Evolutionary conservation across 2,888 invertebrate species (phyloP), one percentile per base, ranked within the genome.

Genomic region (Trichogramma dendrolimi): DNA sequence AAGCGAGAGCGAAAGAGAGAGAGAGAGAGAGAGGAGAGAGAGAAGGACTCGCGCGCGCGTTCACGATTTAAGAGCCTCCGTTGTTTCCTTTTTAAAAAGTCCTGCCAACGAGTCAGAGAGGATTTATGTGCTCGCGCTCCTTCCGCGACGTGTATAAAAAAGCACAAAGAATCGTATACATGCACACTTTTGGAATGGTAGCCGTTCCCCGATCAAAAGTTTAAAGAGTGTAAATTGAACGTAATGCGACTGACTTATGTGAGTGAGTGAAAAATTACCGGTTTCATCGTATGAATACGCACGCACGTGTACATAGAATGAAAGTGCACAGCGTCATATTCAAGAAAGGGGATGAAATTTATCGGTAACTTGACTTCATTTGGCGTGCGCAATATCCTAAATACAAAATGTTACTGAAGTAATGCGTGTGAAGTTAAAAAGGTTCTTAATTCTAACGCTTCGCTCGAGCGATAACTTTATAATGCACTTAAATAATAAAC

Each of bases 181-280:
- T 27, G 27, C 27, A 27, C 27, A 27, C 27, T 27, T 27, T 27
- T 27, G 27, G 27, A 27, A 27, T 27, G 27, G 27, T 27, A 27
- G 27, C 50, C 50, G 43, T 11, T 10, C 51, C 40, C 47, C 56
- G 49, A 58, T 52, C 53, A 65, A 61, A 54, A 59, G 53, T 65
- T 62, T 62, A 63, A 58, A 56, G 58, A 62, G 62, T 65, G 62
- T 62, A 65, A 65, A 65, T 62, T 65, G 65, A 61, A 61, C 61
- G 62, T 58, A 56, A 62, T 58, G 46, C 57, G 47, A 41, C 55
- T 52, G 55, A 57, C 57, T 64, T 60, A 57, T 62, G 58, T 62
- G 56, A 54, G 58, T 58, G 52, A 60, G 39, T 51, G 59, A 55
- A 55, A 44, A 64, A 64, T 58, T 44, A 53, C 27, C 27, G 3